Base-by-base conservation (phyloP, 2,888 invertebrate genomes). In the Calameuta pallipes region DNA sequence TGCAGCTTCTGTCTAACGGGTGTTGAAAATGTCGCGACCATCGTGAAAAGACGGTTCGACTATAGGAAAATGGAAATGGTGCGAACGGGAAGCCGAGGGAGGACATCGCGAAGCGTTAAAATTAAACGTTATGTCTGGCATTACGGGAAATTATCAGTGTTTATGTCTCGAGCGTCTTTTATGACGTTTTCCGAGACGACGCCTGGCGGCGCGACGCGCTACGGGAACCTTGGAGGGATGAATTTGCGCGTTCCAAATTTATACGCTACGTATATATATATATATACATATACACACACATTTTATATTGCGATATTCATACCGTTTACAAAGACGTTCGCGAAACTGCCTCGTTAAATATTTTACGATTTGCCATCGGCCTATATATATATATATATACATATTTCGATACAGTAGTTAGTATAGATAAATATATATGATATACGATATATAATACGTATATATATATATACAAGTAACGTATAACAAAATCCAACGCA, bases 231-330 rank as follows among this genome's bases (percentile, higher is more conserved):
- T 70, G 76, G 77, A 80, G 73, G 41, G 56, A 80, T 77, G 79
- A 80, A 77, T 76, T 76, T 79, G 81, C 71, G 80, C 78, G 79
- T 77, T 75, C 76, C 78, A 80, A 82, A 84, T 86, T 87, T 84
- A 85, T 84, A 84, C 79, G 74, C 81, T 41, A 30, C 12, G 15
- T 73, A 36, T 36, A 3, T 77, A 80, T 41, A 76, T 77, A 82
- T 81, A 84, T 85, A 89, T 89, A 36, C 37, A 35, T 36, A 11
- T 78, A 80, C 34, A 76, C 76, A 82, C 81, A 84, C 85, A 89
- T 89, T 90, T 90, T 90, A 90, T 89, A 90, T 89, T 89, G 88
- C 88, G 85, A 89, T 90, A 90, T 89, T 89, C 89, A 85, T 87
- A 87, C 83, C 87, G 87, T 88, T 91, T 88, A 89, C 89, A 89